Evolutionary conservation across 2,888 invertebrate genomes (phyloP).

Genomic region (Hanleya hanleyi): DNA sequence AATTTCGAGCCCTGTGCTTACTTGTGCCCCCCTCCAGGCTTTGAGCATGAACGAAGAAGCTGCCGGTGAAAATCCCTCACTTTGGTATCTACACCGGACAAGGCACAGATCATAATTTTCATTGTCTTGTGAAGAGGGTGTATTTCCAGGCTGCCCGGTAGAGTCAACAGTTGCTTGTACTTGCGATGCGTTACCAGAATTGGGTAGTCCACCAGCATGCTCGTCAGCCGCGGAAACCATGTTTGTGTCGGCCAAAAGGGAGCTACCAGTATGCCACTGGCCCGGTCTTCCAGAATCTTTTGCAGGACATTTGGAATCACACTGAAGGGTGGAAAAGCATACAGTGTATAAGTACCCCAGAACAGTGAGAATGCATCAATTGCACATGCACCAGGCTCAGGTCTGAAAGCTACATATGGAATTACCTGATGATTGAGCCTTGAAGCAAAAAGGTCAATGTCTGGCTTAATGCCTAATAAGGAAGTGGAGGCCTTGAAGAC

Average conservation of each 20-base stretch:
- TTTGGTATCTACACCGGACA: not conserved
- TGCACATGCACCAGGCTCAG: slow-evolving; percentile 16
- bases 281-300: slow-evolving; percentile 19
- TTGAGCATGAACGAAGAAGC: not conserved
- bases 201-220: slow-evolving; percentile 3
- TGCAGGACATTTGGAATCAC: slow-evolving; percentile 15
- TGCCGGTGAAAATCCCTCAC: not conserved
- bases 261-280: slow-evolving; percentile 15
- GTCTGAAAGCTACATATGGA: slow-evolving; percentile 9
- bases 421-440: slow-evolving; percentile 12
- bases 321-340: slow-evolving; percentile 30
- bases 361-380: slow-evolving; percentile 19
- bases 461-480: not conserved
- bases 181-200: not conserved
- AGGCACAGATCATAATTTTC: not conserved
- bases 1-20: not conserved
- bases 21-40: not conserved
- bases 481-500: not conserved
- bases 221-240: slow-evolving; percentile 19
- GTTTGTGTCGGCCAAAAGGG: slow-evolving; percentile 26
- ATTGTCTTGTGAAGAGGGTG: not conserved
- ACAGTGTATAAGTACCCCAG: slow-evolving; percentile 11
- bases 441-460: slow-evolving; percentile 23
- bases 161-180: not conserved
- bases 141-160: not conserved